These are phyloP conservation scores for Tiliqua scincoides DNA, from an alignment of 2,113 vertebrate genomes.

Conservation along the genomic window DNA sequence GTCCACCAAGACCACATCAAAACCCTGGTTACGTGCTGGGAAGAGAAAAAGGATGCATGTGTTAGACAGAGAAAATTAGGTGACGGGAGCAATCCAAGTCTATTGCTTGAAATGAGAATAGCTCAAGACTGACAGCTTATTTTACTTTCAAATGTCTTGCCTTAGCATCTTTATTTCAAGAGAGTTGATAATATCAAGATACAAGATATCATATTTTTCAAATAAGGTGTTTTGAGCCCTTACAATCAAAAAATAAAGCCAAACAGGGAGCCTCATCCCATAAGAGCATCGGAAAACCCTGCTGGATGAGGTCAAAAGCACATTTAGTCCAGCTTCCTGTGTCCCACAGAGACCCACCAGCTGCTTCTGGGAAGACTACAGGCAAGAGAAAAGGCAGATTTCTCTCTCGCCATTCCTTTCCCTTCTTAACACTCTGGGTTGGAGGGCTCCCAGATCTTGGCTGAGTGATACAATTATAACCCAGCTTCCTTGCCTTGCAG, in stretches of 20 bases:
- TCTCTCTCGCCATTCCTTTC: too few relatives aligned
- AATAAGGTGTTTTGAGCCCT: neutral
- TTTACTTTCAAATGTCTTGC: neutral
- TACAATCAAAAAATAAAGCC: neutral
- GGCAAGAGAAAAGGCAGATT: too few relatives aligned
- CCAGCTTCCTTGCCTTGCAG: neutral
- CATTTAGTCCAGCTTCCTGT: too few relatives aligned
- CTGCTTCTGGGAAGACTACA: too few relatives aligned
- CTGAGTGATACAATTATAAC: neutral
- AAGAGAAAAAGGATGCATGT: neutral
- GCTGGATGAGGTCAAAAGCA: too few relatives aligned
- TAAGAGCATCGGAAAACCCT: too few relatives aligned
- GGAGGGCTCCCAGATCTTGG: neutral
- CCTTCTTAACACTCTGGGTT: neutral
- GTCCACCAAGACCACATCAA: conserved; percentile 98
- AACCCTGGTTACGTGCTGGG: conserved; percentile 92
- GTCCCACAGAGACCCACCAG: too few relatives aligned
- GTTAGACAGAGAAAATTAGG: neutral
- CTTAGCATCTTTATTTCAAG: too few relatives aligned
- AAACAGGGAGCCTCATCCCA: neutral
- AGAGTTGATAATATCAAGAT: neutral
- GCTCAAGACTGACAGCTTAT: neutral
- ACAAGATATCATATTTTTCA: neutral
- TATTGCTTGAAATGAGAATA: rapidly evolving
- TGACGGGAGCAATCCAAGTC: rapidly evolving